A percentile compares a stretch with the other conserved stretches of the same genome.
Conservation (phyloP, 2,113 vertebrate species). For the Heterocephalus glaber region DNA sequence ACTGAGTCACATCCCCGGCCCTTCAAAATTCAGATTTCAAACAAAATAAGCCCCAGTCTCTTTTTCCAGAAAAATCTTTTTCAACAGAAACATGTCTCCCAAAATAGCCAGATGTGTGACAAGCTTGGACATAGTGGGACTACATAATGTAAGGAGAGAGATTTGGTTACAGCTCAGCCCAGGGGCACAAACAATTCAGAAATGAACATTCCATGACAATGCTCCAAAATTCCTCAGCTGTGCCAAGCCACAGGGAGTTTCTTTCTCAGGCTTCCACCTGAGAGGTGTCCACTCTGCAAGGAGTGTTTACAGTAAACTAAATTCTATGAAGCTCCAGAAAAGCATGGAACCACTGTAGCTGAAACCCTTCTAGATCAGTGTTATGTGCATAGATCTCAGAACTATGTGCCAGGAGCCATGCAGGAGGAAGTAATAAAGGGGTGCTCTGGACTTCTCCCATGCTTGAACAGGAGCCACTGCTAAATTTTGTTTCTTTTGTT, state of each 20-base stretch:
- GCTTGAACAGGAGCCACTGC: background rate
- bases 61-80: background rate
- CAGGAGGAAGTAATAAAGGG: background rate
- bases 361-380: background rate
- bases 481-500: background rate
- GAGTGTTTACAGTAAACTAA: background rate
- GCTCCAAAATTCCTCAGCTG: background rate
- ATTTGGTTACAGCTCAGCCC: background rate
- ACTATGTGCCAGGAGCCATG: background rate
- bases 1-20: too few species aligned
- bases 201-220: background rate
- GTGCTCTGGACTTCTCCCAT: background rate
- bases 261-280: background rate
- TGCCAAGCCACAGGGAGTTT: background rate
- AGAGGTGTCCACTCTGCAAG: background rate
- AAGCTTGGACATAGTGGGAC: background rate
- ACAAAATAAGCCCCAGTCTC: background rate
- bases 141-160: background rate
- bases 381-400: background rate
- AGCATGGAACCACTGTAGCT: background rate
- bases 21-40: too few species aligned
- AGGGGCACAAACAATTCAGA: background rate
- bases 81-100: background rate
- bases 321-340: background rate
- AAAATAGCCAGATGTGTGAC: background rate